A percentile compares a stretch with the other conserved stretches of the same genome.
Evolutionary conservation across 2,113 vertebrate genomes (phyloP).

Genomic region (Nannobrachium achirus): DNA sequence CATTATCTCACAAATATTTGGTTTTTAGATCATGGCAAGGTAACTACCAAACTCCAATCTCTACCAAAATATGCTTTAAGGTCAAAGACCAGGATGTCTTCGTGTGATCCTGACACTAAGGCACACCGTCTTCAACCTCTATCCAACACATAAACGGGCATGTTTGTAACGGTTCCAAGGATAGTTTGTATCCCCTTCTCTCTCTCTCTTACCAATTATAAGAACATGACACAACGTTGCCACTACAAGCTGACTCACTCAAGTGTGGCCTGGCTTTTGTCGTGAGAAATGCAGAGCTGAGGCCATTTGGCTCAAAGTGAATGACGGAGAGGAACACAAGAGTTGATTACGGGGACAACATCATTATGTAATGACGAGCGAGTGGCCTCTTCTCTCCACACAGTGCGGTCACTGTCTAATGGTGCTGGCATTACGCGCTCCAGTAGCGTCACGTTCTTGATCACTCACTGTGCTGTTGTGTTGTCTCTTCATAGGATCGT

Average conservation of each 20-base stretch:
- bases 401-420: conserved; percentile 22
- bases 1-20: no score
- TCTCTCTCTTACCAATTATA: background rate
- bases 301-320: conserved; percentile 1
- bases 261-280: background rate
- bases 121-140: background rate
- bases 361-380: conserved; percentile 22
- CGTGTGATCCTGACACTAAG: background rate
- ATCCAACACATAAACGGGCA: background rate
- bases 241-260: background rate
- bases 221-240: background rate
- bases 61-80: no score
- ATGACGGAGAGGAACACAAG: background rate
- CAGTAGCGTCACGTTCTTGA: no score
- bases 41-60: no score
- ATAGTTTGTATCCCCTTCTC: background rate
- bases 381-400: conserved; percentile 6
- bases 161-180: background rate
- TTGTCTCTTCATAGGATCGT: conserved; percentile 84
- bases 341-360: background rate
- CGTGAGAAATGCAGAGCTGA: background rate
- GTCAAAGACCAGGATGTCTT: no score
- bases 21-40: no score
- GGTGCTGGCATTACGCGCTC: background rate
- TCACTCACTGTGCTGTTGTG: background rate